Conservation (phyloP, 2,797 vertebrate genomes). For the Spinibarbus caldwelli region DNA sequence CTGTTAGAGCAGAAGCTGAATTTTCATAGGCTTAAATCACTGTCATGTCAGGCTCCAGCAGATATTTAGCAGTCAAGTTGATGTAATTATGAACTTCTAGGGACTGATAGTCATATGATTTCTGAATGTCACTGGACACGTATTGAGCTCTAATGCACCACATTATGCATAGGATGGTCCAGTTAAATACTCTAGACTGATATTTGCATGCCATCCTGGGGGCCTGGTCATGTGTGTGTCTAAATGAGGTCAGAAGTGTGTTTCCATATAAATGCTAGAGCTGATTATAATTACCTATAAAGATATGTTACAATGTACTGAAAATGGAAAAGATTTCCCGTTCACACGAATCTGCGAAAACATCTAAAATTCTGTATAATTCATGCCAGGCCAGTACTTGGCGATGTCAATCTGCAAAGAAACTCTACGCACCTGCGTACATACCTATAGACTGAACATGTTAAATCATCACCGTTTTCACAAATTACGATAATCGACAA, state of each 20-base stretch:
- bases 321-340: background rate
- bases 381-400: background rate
- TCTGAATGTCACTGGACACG: constrained; percentile 42
- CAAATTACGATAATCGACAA: too few species aligned
- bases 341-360: background rate
- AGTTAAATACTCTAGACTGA: background rate
- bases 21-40: constrained; percentile 3
- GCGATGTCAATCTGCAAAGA: too few species aligned
- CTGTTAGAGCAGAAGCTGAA: constrained; percentile 44
- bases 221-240: background rate
- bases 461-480: too few species aligned
- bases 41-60: background rate
- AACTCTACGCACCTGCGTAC: too few species aligned
- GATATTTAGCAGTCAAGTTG: constrained; percentile 4
- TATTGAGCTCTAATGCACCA: constrained; percentile 27
- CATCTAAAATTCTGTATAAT: background rate
- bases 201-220: background rate
- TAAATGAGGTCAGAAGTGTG: background rate
- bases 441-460: too few species aligned
- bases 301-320: background rate
- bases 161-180: constrained; percentile 7
- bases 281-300: background rate
- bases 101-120: constrained; percentile 6
- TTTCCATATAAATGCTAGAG: background rate
- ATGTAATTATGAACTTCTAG: constrained; percentile 28